phyloP scores from a whole-genome alignment of 1,140 invertebrate genomes.

The Macrobrachium nipponense region DNA sequence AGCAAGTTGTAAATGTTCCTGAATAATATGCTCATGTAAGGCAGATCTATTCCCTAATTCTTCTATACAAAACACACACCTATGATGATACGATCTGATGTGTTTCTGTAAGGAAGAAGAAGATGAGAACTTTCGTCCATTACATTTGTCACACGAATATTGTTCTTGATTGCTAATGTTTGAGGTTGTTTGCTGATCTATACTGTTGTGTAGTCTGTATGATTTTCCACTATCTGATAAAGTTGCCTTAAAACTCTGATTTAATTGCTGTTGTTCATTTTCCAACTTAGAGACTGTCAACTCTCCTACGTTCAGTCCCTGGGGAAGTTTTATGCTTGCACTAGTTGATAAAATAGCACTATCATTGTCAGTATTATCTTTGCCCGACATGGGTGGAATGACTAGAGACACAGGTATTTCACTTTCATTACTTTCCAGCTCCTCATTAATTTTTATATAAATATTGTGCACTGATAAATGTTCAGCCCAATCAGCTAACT shows the following conservation, averaged over 20 bases:
- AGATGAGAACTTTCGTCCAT: conserved; percentile 19
- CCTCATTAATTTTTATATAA: conserved; percentile 40
- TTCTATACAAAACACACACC: conserved; percentile 44
- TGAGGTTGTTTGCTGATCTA: conserved; percentile 31
- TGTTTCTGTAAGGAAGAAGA: conserved; percentile 36
- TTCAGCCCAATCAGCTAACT: conserved; percentile 43
- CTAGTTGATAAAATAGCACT: background rate
- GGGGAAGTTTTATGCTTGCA: conserved; percentile 4
- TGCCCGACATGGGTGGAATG: background rate
- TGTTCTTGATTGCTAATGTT: conserved; percentile 19
- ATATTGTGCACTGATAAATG: conserved; percentile 48
- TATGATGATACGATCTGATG: conserved; percentile 31
- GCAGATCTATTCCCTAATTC: conserved; percentile 10
- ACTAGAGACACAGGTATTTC: conserved; percentile 32
- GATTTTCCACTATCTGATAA: conserved; percentile 31
- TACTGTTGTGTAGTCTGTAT: conserved; percentile 8
- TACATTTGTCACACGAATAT: conserved; percentile 29
- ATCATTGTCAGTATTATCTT: conserved; percentile 11
- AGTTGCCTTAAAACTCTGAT: conserved; percentile 10
- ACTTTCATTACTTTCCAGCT: conserved; percentile 40
- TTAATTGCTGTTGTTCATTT: conserved; percentile 7
- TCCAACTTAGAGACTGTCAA: conserved; percentile 39
- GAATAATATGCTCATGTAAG: conserved; percentile 40
- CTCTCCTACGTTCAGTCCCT: conserved; percentile 28
- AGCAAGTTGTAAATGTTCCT: conserved; percentile 43